Evolutionary conservation across 2,888 invertebrate species (phyloP).

Genomic region (Neoscelio sp.): DNA sequence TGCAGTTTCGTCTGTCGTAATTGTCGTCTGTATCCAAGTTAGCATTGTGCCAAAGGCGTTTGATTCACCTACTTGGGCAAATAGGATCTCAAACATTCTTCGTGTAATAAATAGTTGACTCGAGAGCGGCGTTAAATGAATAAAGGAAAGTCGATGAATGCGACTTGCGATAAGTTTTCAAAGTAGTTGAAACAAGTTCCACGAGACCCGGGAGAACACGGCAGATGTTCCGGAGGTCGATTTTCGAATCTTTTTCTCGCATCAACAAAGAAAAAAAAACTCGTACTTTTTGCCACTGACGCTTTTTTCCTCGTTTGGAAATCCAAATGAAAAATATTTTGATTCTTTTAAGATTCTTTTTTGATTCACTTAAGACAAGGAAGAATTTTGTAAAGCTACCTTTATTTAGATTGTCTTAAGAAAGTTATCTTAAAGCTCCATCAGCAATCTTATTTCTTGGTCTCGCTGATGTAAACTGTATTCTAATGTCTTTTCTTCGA

Average conservation of each 20-base stretch:
- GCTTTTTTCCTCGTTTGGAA: too few species aligned
- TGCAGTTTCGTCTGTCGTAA: slow-evolving; percentile 6
- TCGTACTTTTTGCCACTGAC: not conserved
- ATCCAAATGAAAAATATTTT: too few species aligned
- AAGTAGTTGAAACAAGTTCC: slow-evolving; percentile 69
- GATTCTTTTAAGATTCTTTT: too few species aligned
- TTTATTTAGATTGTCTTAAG: too few species aligned
- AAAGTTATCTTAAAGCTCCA: too few species aligned
- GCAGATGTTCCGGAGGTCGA: slow-evolving; percentile 41
- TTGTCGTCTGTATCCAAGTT: not conserved
- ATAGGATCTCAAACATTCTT: slow-evolving; percentile 42
- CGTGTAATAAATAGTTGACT: slow-evolving; percentile 68
- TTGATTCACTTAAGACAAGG: too few species aligned
- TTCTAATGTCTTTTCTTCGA: too few species aligned
- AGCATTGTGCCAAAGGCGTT: not conserved
- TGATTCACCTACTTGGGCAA: slow-evolving; percentile 12
- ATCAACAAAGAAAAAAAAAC: slow-evolving; percentile 8
- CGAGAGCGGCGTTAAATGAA: slow-evolving; percentile 71
- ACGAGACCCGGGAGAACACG: slow-evolving; percentile 53
- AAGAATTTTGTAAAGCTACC: too few species aligned
- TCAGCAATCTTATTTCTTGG: too few species aligned
- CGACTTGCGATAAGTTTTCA: slow-evolving; percentile 64
- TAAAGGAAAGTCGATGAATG: slow-evolving; percentile 62
- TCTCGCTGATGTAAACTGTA: too few species aligned
- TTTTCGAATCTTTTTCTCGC: slow-evolving; percentile 1